These are phyloP conservation scores for Rhea pennata DNA, from an alignment of 2,113 vertebrate species.

Conservation along the genomic window DNA sequence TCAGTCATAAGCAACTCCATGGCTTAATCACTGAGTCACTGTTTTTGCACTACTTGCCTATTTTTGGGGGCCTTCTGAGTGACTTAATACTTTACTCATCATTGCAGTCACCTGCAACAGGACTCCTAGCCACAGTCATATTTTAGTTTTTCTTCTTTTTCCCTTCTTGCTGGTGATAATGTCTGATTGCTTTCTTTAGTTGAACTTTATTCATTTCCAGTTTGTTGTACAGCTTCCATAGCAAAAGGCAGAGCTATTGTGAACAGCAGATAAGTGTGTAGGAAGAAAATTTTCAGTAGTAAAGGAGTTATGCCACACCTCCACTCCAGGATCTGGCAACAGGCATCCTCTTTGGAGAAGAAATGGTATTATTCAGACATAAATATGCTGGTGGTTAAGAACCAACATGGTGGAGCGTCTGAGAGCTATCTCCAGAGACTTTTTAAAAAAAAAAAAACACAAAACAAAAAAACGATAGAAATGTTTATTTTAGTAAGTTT, in stretches of 20 bases:
- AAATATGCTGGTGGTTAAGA: not conserved
- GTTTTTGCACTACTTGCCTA: not conserved
- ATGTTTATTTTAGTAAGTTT: not conserved
- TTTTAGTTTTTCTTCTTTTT: not conserved
- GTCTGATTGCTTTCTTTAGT: not conserved
- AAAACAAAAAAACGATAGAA: not conserved
- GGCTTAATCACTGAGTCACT: not conserved
- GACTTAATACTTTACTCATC: not conserved
- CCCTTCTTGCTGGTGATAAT: not conserved
- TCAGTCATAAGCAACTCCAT: not conserved
- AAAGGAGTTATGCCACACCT: not conserved
- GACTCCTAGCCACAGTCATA: not conserved
- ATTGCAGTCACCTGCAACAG: not conserved
- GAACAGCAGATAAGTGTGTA: accelerated
- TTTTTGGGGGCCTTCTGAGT: not conserved
- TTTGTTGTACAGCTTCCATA: not conserved
- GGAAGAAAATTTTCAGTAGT: not conserved
- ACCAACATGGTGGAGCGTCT: not conserved
- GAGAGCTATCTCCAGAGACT: not conserved
- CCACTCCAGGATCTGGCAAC: not conserved
- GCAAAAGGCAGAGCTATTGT: not conserved
- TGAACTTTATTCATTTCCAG: not conserved
- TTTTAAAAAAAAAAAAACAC: not conserved
- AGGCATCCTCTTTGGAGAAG: not conserved
- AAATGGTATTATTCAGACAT: not conserved